These are phyloP conservation scores for Heliconius erato DNA, from an alignment of 2,888 invertebrate species.

Conservation along the genomic window DNA sequence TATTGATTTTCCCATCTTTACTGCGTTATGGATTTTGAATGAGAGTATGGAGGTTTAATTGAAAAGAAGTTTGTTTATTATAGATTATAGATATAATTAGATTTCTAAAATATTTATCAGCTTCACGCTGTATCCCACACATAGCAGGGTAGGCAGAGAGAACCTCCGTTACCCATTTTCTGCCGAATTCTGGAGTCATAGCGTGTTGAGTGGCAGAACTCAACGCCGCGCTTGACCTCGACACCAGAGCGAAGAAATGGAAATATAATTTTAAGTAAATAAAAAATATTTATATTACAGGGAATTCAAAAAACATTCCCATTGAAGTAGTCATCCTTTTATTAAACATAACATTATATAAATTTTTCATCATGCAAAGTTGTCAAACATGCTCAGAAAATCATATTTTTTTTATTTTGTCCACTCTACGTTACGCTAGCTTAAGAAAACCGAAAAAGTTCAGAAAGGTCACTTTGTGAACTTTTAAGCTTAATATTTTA, in stretches of 20 bases:
- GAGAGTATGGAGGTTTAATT: slow-evolving; percentile 6
- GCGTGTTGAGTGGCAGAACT: too few relatives aligned
- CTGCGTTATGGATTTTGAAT: slow-evolving; percentile 37
- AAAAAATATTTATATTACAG: neutral
- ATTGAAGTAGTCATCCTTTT: neutral
- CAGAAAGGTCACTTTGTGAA: slow-evolving; percentile 12
- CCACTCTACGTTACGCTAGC: neutral
- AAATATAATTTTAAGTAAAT: too few relatives aligned
- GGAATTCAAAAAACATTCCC: neutral
- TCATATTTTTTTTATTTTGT: neutral
- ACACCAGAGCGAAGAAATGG: too few relatives aligned
- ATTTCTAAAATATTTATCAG: too few relatives aligned
- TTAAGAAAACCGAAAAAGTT: slow-evolving; percentile 13
- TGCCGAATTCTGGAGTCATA: too few relatives aligned
- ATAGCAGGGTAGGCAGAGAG: too few relatives aligned
- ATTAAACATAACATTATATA: neutral
- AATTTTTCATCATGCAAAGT: neutral
- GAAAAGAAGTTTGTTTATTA: neutral
- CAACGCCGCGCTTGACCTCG: too few relatives aligned
- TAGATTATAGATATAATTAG: too few relatives aligned
- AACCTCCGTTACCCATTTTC: too few relatives aligned
- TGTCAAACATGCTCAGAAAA: neutral
- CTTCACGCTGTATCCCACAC: too few relatives aligned
- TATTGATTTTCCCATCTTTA: slow-evolving; percentile 63
- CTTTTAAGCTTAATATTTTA: slow-evolving; percentile 8